Base-by-base conservation (phyloP, 2,888 invertebrate genomes). In the Girardia tigrina region DNA sequence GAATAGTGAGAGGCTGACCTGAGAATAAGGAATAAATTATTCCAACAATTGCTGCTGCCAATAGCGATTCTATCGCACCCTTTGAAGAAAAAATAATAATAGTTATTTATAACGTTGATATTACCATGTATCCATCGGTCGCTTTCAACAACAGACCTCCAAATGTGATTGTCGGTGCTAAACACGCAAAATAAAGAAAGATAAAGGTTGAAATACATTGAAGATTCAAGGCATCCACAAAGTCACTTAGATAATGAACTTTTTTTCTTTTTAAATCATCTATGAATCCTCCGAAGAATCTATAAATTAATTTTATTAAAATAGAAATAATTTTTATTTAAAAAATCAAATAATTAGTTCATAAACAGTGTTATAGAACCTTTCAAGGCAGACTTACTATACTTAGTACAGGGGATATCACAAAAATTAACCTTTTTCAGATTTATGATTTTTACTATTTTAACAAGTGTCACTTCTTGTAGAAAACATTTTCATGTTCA, bases 151-250 rank as follows among this genome's bases (percentile, higher is more conserved):
- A 88, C 76, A 97, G 86, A 77, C 95, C 97, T 1, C 95, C 97
- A 83, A 97, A 97, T 0, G 97, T 94, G 80, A 97, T 94, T 71
- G 94, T 93, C 0, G 91, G 91, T 0, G 94, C 93, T 0, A 97
- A 88, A 23, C 92, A 92, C 14, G 95, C 95, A 84, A 97, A 95
- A 86, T 94, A 97, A 90, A 97, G 94, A 85, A 97, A 97, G 79
- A 95, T 89, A 0, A 93, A 89, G 0, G 94, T 91, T 0, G 94
- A 92, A 0, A 91, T 83, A 79, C 93, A 92, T 82, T 94, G 92
- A 0, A 90, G 88, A 82, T 90, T 93, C 20, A 94, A 82, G 0
- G 91, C 94, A 81, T 97, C 94, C 26, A 86, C 87, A 80, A 94
- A 89, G 84, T 97, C 97, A 74, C 91, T 91, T 79, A 88, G 81